These are phyloP conservation scores for Dusona sp. DNA, from an alignment of 2,888 invertebrate species.

Conservation along the genomic window DNA sequence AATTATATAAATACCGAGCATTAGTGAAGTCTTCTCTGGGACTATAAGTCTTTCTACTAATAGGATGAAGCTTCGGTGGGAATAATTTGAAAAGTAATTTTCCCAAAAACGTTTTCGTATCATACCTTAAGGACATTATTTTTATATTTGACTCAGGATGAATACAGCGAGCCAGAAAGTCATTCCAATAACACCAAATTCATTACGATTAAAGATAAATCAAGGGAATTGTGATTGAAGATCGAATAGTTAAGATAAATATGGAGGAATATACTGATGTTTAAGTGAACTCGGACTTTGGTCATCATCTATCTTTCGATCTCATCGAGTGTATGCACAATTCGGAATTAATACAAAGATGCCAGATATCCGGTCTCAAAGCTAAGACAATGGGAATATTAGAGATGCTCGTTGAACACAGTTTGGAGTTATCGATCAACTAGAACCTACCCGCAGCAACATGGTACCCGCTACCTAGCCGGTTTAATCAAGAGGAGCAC, in stretches of 20 bases:
- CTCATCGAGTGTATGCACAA: constrained; percentile 42
- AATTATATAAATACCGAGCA: background rate
- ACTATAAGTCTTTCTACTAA: constrained; percentile 74
- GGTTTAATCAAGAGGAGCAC: constrained; percentile 65
- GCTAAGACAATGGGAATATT: constrained; percentile 79
- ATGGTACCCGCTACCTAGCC: constrained; percentile 60
- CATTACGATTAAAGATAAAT: constrained; percentile 14
- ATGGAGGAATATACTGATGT: background rate
- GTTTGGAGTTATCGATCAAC: constrained; percentile 78
- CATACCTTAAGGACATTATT: background rate
- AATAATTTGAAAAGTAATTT: constrained; percentile 67
- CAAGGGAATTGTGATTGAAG: constrained; percentile 11
- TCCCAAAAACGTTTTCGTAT: constrained; percentile 61
- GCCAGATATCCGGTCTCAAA: constrained; percentile 72
- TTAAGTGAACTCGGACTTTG: constrained; percentile 46
- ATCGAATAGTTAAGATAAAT: constrained; percentile 35
- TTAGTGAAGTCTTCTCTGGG: constrained; percentile 27
- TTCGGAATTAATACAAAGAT: constrained; percentile 62
- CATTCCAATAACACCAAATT: constrained; percentile 4
- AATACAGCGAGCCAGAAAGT: background rate
- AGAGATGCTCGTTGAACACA: constrained; percentile 78
- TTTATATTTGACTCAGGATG: background rate
- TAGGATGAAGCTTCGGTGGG: constrained; percentile 52
- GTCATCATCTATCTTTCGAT: constrained; percentile 24
- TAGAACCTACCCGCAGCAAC: constrained; percentile 75